Base-by-base conservation (phyloP, 1,140 invertebrate genomes). In the Thaumetopoea pityocampa region DNA sequence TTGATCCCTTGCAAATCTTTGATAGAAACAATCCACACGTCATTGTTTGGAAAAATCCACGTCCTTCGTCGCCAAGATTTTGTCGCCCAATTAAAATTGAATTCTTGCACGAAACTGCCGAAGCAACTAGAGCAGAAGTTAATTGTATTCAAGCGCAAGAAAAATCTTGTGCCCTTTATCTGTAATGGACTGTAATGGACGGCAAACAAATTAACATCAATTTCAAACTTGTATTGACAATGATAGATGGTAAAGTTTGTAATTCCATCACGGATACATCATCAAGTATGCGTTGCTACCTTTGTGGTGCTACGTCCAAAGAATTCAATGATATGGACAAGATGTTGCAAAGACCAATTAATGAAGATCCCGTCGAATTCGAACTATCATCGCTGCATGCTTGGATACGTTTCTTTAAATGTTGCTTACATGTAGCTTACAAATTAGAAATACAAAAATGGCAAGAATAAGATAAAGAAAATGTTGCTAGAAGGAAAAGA, bases 381-480 rank as follows among this genome's bases (percentile, higher is more conserved):
- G 46, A 46, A 10, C 15, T 58, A 23, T 53, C 48, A 28, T 34
- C 44, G 2, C 36, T 62, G 14, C 55, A 68, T 42, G 48, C 53
- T 8, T 47, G 41, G 11, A 59, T 61, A 15, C 24, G 42, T 29
- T 55, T 12, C 38, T 49, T 64, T 34, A 49, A 59, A 44, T 59
- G 54, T 36, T 45, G 60, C 26, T 30, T 60, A 17, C 46, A 60
- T 32, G 33, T 60, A 15, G 32, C 56, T 7, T 61, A 57, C 30
- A 36, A 51, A 24, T 40, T 54, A 5, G 50, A 67, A 12, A 17
- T 54, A 7, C 53, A 63, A 47, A 47, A 48, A 36, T 60, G 62
- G 58, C 24, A 34, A 33, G 30, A 24, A 22, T 37, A 19, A 29
- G 18, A 14, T 27, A 20, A 26, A 17, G 36, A 51, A 26, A 23